Base-by-base conservation (phyloP, 1,140 invertebrate species). In the Drosophila ohnishii region DNA sequence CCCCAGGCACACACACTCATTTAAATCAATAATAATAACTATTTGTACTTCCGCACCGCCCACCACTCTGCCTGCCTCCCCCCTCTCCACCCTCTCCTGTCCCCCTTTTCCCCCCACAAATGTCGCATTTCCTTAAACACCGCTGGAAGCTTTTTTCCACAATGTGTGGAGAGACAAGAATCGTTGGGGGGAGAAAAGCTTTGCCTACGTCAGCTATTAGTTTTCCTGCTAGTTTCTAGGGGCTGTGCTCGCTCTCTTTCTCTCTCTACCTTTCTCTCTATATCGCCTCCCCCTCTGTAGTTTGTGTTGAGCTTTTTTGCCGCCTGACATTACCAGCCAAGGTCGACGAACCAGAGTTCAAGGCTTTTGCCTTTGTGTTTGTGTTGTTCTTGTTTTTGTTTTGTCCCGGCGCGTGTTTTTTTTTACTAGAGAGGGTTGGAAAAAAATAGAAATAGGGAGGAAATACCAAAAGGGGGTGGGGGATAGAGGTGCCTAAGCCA, bases 321-420 rank as follows among this genome's bases (percentile, higher is more conserved):
- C 39, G 57, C 76, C 76, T 85, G 82, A 82, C 82, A 87, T 86
- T 86, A 86, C 65, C 82, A 65, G 62, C 82, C 90, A 91, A 91
- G 91, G 95, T 95, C 66, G 95, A 94, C 76, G 96, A 95, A 92
- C 96, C 96, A 79, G 95, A 91, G 90, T 91, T 91, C 90, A 91
- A 91, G 90, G 90, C 51, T 90, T 77, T 81, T 61, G 62, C 40
- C 34, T 57, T 37, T 79, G 40, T 62, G 37, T 59, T 28, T 39
- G n/a, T 28, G 22, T 45, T 57, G 19, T 39, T 48, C 11, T 77
- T 64, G 53, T 62, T 67, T 55, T 66, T 67, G 45, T 75, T 47
- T 47, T 57, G n/a, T 65, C 60, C 44, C 62, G 70, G 74, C 78
- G 82, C 82, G 78, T 75, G 78, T 70, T 70, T 60, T 56, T 63